These are phyloP conservation scores for Acrocephalus arundinaceus DNA, from an alignment of 2,113 vertebrate species.

Conservation along the genomic window DNA sequence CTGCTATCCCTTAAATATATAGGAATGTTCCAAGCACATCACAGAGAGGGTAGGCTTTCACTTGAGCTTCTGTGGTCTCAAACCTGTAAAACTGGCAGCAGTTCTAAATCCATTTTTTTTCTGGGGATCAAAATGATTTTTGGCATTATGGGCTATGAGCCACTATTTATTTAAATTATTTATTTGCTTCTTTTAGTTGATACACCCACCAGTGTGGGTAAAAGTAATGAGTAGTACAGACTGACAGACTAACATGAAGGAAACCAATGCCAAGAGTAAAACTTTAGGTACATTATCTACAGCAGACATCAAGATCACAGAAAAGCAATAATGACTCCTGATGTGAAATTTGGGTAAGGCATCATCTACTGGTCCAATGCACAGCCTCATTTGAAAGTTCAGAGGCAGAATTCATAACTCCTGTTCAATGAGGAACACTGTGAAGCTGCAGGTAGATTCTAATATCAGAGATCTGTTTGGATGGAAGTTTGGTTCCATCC, in stretches of 20 bases:
- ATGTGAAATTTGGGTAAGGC: not conserved
- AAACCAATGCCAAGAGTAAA: not conserved
- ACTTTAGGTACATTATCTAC: not conserved
- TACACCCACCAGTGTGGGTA: not conserved
- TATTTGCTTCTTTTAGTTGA: not conserved
- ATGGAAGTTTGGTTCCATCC: not conserved
- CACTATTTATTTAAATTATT: not conserved
- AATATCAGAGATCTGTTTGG: not conserved
- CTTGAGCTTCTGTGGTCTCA: not conserved
- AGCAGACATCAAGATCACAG: not conserved
- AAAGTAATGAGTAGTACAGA: not conserved
- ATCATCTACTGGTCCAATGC: not conserved
- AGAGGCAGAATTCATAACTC: not conserved
- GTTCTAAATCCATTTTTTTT: not conserved
- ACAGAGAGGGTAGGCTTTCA: not conserved
- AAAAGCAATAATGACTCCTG: not conserved
- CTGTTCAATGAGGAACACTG: rapidly evolving
- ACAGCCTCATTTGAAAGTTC: not conserved
- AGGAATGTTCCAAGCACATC: not conserved
- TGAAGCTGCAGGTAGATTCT: not conserved
- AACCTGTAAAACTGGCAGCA: not conserved
- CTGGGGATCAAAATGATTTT: not conserved
- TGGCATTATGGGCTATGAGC: not conserved
- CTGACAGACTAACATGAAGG: not conserved
- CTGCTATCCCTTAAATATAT: not conserved